Evolutionary conservation across 2,888 invertebrate species (phyloP).

Genomic region (Lasioglossum figueresi): DNA sequence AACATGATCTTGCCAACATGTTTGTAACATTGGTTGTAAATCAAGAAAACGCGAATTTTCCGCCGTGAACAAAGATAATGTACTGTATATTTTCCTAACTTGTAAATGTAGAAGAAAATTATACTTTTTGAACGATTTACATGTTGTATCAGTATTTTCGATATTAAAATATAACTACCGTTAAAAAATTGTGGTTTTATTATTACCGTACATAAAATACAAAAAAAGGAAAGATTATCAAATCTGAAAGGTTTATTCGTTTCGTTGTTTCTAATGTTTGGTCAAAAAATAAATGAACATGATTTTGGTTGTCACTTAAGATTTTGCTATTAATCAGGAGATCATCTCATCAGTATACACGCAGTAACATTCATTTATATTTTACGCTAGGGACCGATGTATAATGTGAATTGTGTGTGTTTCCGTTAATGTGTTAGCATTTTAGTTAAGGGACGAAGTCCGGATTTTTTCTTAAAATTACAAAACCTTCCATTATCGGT

Average conservation of each 20-base stretch:
- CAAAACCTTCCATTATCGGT: constrained; percentile 99
- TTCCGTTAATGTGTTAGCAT: constrained; percentile 17
- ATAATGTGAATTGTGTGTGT: constrained; percentile 48
- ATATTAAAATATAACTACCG: constrained; percentile 60
- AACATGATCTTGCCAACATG: constrained; percentile 49
- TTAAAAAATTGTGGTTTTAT: constrained; percentile 46
- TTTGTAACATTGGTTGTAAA: constrained; percentile 13
- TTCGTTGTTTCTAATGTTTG: constrained; percentile 1
- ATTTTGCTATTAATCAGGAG: constrained; percentile 20
- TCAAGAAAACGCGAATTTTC: constrained; percentile 11
- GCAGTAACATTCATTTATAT: constrained; percentile 51
- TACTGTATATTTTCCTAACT: constrained; percentile 47
- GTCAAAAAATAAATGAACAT: constrained; percentile 26
- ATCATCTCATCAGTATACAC: constrained; percentile 21
- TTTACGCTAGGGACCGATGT: constrained; percentile 55
- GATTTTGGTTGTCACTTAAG: constrained; percentile 6
- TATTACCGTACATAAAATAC: constrained; percentile 35
- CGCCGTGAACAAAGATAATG: constrained; percentile 18
- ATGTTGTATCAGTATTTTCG: constrained; percentile 64
- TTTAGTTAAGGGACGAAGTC: constrained; percentile 85
- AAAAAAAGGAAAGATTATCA: constrained; percentile 34
- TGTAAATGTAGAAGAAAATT: constrained; percentile 31
- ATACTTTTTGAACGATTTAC: constrained; percentile 56
- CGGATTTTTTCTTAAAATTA: constrained; percentile 97
- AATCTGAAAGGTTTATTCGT: constrained; percentile 40